Conservation (phyloP, 2,113 vertebrate species). For the Sylvietta virens region DNA sequence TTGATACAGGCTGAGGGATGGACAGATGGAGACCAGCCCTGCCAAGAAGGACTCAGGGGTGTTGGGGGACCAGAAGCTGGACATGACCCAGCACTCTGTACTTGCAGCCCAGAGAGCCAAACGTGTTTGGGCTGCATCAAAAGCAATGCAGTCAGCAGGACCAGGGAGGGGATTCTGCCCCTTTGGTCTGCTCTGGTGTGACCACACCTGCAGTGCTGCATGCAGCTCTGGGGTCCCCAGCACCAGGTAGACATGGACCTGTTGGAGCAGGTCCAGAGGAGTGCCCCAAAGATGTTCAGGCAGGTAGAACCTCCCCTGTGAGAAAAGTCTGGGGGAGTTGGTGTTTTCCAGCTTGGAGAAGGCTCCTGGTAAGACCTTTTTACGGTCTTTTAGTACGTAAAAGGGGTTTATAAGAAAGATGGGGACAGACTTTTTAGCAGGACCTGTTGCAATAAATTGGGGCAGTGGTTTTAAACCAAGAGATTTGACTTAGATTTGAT, state of each 20-base stretch:
- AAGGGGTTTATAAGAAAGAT: background rate
- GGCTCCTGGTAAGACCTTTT: background rate
- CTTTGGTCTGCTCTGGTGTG: background rate
- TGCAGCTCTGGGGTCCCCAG: background rate
- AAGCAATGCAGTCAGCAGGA: background rate
- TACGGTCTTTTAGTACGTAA: accelerated
- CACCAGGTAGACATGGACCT: background rate
- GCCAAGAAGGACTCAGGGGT: accelerated
- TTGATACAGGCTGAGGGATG: background rate
- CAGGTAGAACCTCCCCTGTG: background rate
- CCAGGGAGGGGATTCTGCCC: background rate
- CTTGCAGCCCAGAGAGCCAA: background rate
- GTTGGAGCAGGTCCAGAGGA: background rate
- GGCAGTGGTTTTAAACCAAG: background rate
- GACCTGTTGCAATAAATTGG: background rate
- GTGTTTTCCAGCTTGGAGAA: background rate
- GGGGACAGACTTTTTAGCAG: background rate
- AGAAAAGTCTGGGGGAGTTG: background rate
- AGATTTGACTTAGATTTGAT: background rate
- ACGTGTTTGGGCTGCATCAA: background rate
- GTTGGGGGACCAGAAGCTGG: background rate
- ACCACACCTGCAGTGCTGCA: background rate
- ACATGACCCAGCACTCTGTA: background rate
- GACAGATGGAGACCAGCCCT: background rate
- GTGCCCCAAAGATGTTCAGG: background rate